A percentile compares a stretch with the other conserved stretches of the same genome.
Conservation (phyloP, 64 coral and sea anemone genomes). For the Acropora yongei region DNA sequence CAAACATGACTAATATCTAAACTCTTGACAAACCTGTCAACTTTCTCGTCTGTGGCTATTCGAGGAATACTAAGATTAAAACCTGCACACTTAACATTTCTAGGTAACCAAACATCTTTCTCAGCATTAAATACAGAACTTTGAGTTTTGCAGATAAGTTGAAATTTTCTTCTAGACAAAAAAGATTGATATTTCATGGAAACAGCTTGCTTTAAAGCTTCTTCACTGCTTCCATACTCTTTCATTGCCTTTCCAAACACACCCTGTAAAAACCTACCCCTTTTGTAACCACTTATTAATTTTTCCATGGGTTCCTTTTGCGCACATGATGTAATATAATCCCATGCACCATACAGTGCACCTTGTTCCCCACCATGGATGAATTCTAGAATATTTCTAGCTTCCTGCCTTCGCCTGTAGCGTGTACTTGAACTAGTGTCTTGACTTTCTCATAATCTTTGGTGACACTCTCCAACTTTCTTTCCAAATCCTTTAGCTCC, state of each 20-base stretch:
- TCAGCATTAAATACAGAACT: constrained; percentile 24
- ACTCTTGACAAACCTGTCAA: constrained; percentile 29
- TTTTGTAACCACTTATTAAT: too few relatives aligned
- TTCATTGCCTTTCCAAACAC: background rate
- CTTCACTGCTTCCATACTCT: background rate
- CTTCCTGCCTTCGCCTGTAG: too few relatives aligned
- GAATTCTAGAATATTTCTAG: too few relatives aligned
- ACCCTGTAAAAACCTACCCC: too few relatives aligned
- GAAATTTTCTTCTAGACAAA: constrained; percentile 2
- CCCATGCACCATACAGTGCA: too few relatives aligned
- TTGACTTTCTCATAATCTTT: too few relatives aligned
- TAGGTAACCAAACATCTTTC: background rate
- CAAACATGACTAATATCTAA: background rate
- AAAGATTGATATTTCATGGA: constrained; percentile 22
- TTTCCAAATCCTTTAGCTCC: too few relatives aligned
- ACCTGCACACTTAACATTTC: background rate
- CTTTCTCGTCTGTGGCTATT: background rate
- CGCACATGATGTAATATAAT: too few relatives aligned
- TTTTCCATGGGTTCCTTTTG: too few relatives aligned
- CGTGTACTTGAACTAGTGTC: too few relatives aligned
- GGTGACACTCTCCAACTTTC: too few relatives aligned
- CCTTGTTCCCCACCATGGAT: too few relatives aligned
- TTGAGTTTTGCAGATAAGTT: constrained; percentile 22
- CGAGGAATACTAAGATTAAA: background rate
- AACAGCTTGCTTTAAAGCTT: constrained; percentile 28